Evolutionary conservation across 2,113 vertebrate species (phyloP), one percentile per base, ranked within the genome.

Genomic region (Meleagris gallopavo): DNA sequence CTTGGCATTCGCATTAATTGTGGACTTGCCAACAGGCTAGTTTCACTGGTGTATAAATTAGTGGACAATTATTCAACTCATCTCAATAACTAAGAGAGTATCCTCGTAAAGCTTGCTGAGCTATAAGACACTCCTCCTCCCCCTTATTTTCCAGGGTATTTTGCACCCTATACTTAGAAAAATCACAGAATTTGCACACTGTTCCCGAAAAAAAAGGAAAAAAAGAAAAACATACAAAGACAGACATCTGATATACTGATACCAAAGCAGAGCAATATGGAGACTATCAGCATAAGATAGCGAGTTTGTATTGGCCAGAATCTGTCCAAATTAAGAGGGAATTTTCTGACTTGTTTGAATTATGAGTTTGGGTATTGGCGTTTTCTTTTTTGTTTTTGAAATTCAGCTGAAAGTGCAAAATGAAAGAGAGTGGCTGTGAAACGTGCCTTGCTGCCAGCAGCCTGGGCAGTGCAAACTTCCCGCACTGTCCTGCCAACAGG

Each of bases 1-100:
- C 97, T 98, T 98, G 97, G 98, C 98, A 97, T 96, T 96, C 97
- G 54, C 97, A 97, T 98, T 98, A 97, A 98, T 98, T 98, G 98
- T 97, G 97, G 95, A 97, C 96, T 98, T 98, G 97, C 98, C 97
- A 98, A 97, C 95, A 87, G 95, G 94, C 97, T 95, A 89, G 96
- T 97, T 98, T 97, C 96, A 95, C 55, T 97, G 97, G 97, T 96
- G 94, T 97, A 97, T 97, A 97, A 98, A 98, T 98, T 98, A 98
- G 95, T 94, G 89, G 90, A 94, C 96, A 97, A 98, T 98, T 97
- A 98, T 98, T 97, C 96, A 95, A 97, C 95, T 97, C 97, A 97
- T 97, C 97, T 97, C 92, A 96, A 96, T 97, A 96, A 88, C 96
- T 94, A 94, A 97, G 96, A 94, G 94, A 97, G 92, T 96, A 96